These are phyloP conservation scores for Gobiocypris rarus DNA, from an alignment of 2,113 vertebrate species.

Conservation along the genomic window DNA sequence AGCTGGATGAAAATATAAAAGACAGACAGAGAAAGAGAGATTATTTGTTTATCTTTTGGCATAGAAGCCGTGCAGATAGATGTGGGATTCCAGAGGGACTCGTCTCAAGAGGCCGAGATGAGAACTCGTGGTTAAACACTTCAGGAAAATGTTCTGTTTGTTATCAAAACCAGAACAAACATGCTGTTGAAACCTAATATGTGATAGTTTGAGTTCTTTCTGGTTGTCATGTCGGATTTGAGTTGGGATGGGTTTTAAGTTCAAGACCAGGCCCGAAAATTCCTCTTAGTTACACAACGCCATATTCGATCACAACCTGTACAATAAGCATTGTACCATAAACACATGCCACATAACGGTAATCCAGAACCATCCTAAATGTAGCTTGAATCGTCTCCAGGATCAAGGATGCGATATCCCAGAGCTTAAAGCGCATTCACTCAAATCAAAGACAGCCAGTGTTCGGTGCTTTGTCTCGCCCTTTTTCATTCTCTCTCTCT, in stretches of 20 bases:
- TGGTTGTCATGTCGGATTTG: neutral
- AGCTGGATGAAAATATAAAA: conserved; percentile 15
- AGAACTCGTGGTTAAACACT: neutral
- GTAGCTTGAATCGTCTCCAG: conserved; percentile 38
- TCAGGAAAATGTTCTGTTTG: conserved; percentile 19
- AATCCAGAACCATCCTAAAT: conserved; percentile 49
- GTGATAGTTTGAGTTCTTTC: neutral
- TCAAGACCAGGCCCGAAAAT: neutral
- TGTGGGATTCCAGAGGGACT: neutral
- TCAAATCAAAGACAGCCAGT: conserved; percentile 58
- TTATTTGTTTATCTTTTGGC: conserved; percentile 25
- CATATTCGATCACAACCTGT: conserved; percentile 46
- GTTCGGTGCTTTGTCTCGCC: conserved; percentile 27
- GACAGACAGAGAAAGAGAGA: neutral
- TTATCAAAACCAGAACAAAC: conserved; percentile 29
- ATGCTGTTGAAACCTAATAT: neutral
- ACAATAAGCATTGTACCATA: conserved; percentile 44
- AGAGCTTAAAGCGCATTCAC: conserved; percentile 32
- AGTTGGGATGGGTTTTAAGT: neutral
- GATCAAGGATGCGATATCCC: conserved; percentile 57
- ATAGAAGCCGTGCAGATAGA: neutral
- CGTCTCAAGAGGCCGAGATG: neutral
- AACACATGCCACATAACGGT: conserved; percentile 51
- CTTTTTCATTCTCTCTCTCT: conserved; percentile 30
- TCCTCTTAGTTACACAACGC: neutral